Base-by-base conservation (phyloP, 2,113 vertebrate species). In the Corynorhinus townsendii region DNA sequence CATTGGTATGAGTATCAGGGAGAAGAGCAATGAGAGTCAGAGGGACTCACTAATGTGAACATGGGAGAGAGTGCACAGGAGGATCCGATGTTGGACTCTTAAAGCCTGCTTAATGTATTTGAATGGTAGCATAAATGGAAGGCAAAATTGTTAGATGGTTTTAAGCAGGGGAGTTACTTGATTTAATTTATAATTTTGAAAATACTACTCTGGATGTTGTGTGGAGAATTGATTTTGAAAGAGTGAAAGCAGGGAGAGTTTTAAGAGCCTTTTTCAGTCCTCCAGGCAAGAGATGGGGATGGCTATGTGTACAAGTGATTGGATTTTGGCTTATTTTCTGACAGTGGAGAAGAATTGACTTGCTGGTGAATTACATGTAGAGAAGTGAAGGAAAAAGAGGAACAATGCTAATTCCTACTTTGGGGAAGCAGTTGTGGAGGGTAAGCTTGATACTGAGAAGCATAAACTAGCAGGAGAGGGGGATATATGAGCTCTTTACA, bases 161-260 rank as follows among this genome's bases (percentile, higher is more conserved):
- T 82, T 54, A 90, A 89, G 77, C 35, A 85, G 38, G n/a, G 35
- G 6, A 85, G 17, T 56, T 28, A 81, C 30, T 47, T 84, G 47
- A 77, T 64, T 40, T 62, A 62, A 80, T 76, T 43, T 35, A 40
- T 76, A 72, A 43, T 71, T 88, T 66, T 26, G 56, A 75, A 92
- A 73, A 28, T 64, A 77, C 38, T 45, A n/a, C 11, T 52, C 68
- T 75, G 38, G 19, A 19, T 45, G 5, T 47, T 80, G 24, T 8
- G 19, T 49, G 10, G 24, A 92, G 45, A 77, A 73, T 24, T 30
- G 52, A 73, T 66, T 91, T 72, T 83, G 45, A 9, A 81, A 72
- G 20, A 47, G 14, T 49, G n/a, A 85, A 73, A 89, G 80, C 33
- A 72, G 20, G 24, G 9, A 86, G 49, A n/a, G 12, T n/a, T 72